Percentiles rank a stretch among this genome's conserved stretches.
Conservation (phyloP, 2,888 invertebrate genomes). For the Rhingia rostrata region DNA sequence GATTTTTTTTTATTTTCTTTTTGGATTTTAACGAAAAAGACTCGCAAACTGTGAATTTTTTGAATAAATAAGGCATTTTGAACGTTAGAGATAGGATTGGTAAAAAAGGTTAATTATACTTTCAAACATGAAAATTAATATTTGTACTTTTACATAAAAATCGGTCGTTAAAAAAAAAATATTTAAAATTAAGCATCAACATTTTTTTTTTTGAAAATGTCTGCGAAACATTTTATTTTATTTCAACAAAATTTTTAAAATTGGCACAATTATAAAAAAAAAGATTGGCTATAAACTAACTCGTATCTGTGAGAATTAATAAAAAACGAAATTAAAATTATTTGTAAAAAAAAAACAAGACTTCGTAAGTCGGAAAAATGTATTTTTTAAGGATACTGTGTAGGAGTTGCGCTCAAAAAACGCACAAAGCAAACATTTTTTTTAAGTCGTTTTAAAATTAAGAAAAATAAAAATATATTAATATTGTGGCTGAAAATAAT, state of each 20-base stretch:
- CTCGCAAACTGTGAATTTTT: conserved; percentile 80
- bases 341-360: conserved; percentile 59
- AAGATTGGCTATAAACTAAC: conserved; percentile 65
- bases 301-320: conserved; percentile 76
- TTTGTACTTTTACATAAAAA: conserved; percentile 30
- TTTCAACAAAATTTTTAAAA: conserved; percentile 56
- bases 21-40: conserved; percentile 67
- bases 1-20: conserved; percentile 27
- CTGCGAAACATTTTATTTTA: conserved; percentile 49
- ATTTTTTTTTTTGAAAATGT: conserved; percentile 60
- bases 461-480: conserved; percentile 48
- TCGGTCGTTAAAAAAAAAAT: conserved; percentile 49
- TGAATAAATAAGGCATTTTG: conserved; percentile 56
- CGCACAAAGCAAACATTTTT: conserved; percentile 68
- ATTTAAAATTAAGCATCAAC: conserved; percentile 44
- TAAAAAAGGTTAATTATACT: conserved; percentile 51
- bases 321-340: conserved; percentile 50
- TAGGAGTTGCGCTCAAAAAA: conserved; percentile 77
- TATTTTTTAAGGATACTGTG: conserved; percentile 63
- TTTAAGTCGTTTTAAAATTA: background rate
- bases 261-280: conserved; percentile 47
- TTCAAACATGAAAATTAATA: conserved; percentile 4
- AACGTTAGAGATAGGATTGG: conserved; percentile 65
- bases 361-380: conserved; percentile 61
- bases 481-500: conserved; percentile 79